Conservation (phyloP, 2,797 vertebrate genomes). For the Carapus acus region DNA sequence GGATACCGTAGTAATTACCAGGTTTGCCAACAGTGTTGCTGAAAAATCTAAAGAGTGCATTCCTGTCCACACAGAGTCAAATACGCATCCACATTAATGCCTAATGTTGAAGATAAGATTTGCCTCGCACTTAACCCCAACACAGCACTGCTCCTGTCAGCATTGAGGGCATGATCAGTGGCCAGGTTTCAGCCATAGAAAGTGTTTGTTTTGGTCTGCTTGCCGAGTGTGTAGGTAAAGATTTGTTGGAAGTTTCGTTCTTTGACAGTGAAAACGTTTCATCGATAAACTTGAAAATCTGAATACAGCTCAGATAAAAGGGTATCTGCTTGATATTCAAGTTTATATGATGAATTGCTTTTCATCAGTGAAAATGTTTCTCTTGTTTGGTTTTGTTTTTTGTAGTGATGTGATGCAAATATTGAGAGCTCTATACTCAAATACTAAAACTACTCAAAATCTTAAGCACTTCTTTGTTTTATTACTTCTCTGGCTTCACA, state of each 20-base stretch:
- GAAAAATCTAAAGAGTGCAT: too few species aligned
- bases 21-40: too few species aligned
- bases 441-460: constrained; percentile 41
- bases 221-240: constrained; percentile 56
- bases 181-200: not conserved
- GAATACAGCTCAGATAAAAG: constrained; percentile 2
- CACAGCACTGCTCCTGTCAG: constrained; percentile 25
- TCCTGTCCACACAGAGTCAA: too few species aligned
- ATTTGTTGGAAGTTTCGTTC: constrained; percentile 52
- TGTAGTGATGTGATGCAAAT: constrained; percentile 52
- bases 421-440: constrained; percentile 19
- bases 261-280: constrained; percentile 54
- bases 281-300: constrained; percentile 47
- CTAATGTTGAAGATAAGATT: constrained; percentile 52
- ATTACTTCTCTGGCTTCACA: constrained; percentile 65
- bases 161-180: constrained; percentile 4
- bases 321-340: constrained; percentile 49
- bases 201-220: constrained; percentile 56
- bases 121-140: constrained; percentile 20
- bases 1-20: too few species aligned
- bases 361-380: constrained; percentile 64
- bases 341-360: constrained; percentile 65
- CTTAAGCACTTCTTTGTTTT: constrained; percentile 33
- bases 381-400: constrained; percentile 65
- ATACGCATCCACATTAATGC: constrained; percentile 81